A percentile compares a stretch with the other conserved stretches of the same genome.
These are phyloP conservation scores for Sprattus sprattus DNA, from an alignment of 2,113 vertebrate species.

Conservation along the genomic window DNA sequence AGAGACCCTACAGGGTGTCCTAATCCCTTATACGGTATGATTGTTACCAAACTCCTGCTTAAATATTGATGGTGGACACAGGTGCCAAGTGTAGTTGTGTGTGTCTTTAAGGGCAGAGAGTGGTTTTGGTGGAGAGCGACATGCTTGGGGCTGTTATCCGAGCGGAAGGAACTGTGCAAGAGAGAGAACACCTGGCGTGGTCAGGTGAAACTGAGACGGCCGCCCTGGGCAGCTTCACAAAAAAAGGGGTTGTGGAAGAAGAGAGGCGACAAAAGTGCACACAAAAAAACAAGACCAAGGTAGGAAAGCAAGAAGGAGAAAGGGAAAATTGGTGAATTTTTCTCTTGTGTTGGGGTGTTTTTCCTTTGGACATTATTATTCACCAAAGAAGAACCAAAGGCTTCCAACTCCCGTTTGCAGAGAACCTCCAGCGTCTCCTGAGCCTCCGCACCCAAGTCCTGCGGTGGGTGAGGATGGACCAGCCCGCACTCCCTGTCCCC, in stretches of 20 bases:
- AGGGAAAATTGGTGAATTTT: not conserved
- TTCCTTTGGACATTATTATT: not conserved
- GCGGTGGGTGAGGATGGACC: conserved; percentile 54
- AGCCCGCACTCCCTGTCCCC: conserved; percentile 18
- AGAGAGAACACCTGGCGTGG: conserved; percentile 8
- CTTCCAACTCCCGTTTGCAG: not conserved
- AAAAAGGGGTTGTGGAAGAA: not conserved
- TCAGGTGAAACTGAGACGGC: conserved; percentile 1
- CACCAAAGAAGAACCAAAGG: not conserved
- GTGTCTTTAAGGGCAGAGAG: conserved; percentile 22
- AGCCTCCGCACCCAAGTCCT: not conserved
- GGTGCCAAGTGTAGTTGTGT: conserved; percentile 60
- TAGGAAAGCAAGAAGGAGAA: too few species aligned
- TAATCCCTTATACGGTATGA: conserved; percentile 58
- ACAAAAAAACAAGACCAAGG: not conserved
- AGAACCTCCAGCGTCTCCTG: not conserved
- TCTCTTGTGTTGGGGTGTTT: not conserved
- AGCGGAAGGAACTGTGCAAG: conserved; percentile 16
- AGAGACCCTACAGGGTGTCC: conserved; percentile 30
- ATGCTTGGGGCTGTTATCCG: conserved; percentile 9
- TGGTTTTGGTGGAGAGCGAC: conserved; percentile 8
- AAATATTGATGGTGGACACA: conserved; percentile 68
- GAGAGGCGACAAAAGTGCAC: not conserved
- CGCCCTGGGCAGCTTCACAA: not conserved
- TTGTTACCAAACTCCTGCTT: conserved; percentile 72